Base-by-base conservation (phyloP, 2,888 invertebrate genomes). In the Chrysopilus asiliformis region DNA sequence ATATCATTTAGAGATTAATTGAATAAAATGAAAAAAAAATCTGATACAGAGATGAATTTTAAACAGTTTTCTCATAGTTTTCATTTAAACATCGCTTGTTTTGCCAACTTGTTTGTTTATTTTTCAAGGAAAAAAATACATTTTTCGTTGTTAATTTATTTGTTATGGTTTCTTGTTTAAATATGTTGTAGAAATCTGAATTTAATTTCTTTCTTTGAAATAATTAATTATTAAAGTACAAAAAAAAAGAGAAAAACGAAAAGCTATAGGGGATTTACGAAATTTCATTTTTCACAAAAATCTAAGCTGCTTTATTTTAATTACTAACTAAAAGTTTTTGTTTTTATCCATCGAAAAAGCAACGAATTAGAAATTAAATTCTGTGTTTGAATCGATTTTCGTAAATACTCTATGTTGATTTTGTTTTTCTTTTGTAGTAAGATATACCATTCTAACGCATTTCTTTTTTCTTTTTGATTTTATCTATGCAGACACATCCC, bases 61-160 rank as follows among this genome's bases (percentile, higher is more conserved):
- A 17, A 15, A 12, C 17, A 20, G n/a, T 19, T 14, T 17, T 20
- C 20, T 32, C 10, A 35, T 29, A 14, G 18, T 35, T 37, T 37
- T 37, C 24, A 32, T 33, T 43, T 38, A 40, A 43, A 43, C 43
- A 43, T 43, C 43, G 43, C 43, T 43, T 43, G 43, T 43, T 43
- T 43, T 43, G 40, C 43, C 43, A 40, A 40, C 38, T 38, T 37
- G 15, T 30, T 12, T 30, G 22, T n/a, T 20, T 13, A 13, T 26
- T 26, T 26, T 13, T 13, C 29, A 16, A 27, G 10, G 6, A 7
- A 16, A 17, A 12, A 10, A 5, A 32, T n/a, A 19, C 3, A 19
- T 10, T 32, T 17, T 17, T 25, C 24, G 13, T 20, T 4, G 10
- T 12, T 32, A 9, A 12, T 18, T 18, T 16, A 8, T 32, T 12